Evolutionary conservation across 2,113 vertebrate genomes (phyloP).

Genomic region (Podilymbus podiceps): DNA sequence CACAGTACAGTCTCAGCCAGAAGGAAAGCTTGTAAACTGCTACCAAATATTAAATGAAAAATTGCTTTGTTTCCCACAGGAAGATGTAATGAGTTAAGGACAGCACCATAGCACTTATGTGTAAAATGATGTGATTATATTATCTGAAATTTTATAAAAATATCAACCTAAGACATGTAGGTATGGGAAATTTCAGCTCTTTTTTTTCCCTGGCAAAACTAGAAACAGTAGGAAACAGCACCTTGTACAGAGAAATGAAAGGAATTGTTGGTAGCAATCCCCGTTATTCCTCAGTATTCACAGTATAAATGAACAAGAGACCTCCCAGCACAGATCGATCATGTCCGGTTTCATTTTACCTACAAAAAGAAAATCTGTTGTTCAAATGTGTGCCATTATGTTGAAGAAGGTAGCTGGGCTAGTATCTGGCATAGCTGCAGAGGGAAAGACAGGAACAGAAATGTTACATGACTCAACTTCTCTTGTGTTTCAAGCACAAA

Average conservation of each 20-base stretch:
- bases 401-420: background rate
- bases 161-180: background rate
- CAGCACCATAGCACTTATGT: too few relatives aligned
- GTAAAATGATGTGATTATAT: accelerated
- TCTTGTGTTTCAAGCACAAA: background rate
- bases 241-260: background rate
- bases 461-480: background rate
- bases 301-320: background rate
- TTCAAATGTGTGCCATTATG: background rate
- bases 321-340: background rate
- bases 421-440: background rate
- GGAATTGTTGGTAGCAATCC: background rate
- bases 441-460: background rate
- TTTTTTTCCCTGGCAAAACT: background rate
- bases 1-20: background rate
- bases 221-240: background rate
- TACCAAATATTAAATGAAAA: background rate
- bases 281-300: background rate
- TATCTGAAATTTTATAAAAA: background rate
- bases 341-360: background rate
- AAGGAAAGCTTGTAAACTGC: background rate
- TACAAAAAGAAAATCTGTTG: background rate
- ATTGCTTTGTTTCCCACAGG: background rate
- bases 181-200: background rate
- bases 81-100: background rate